A percentile compares a stretch with the other conserved stretches of the same genome.
These are phyloP conservation scores for Apis laboriosa DNA, from an alignment of 1,140 invertebrate genomes.

Conservation along the genomic window DNA sequence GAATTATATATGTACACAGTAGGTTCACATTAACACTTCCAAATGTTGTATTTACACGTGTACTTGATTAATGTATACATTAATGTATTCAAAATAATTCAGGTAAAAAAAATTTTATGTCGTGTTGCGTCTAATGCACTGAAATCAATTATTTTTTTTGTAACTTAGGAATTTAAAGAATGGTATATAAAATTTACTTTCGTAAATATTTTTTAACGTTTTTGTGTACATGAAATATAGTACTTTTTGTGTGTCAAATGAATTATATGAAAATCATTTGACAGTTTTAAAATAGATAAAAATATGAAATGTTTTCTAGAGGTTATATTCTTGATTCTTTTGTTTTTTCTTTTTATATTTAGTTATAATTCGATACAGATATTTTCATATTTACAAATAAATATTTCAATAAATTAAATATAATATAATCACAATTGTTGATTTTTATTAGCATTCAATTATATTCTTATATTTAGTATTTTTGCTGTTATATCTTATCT, in stretches of 20 bases:
- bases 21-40: neutral
- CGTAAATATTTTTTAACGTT: constrained; percentile 4
- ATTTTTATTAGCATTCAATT: neutral
- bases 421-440: neutral
- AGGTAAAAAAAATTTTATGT: constrained; percentile 1
- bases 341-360: neutral
- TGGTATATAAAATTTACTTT: neutral
- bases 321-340: constrained; percentile 28
- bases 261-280: constrained; percentile 6
- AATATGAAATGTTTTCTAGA: neutral
- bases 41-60: constrained; percentile 39
- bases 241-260: neutral
- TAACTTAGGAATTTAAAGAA: neutral
- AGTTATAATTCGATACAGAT: neutral
- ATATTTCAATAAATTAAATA: too few relatives aligned
- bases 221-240: neutral
- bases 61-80: constrained; percentile 6
- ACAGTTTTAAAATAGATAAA: neutral
- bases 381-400: neutral
- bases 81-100: constrained; percentile 30
- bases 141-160: neutral
- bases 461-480: neutral
- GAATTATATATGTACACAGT: constrained; percentile 8
- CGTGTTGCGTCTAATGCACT: constrained; percentile 21
- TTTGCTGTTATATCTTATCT: neutral